Conservation (phyloP, 2,888 invertebrate genomes). For the Gymnoscelis rufifasciata region DNA sequence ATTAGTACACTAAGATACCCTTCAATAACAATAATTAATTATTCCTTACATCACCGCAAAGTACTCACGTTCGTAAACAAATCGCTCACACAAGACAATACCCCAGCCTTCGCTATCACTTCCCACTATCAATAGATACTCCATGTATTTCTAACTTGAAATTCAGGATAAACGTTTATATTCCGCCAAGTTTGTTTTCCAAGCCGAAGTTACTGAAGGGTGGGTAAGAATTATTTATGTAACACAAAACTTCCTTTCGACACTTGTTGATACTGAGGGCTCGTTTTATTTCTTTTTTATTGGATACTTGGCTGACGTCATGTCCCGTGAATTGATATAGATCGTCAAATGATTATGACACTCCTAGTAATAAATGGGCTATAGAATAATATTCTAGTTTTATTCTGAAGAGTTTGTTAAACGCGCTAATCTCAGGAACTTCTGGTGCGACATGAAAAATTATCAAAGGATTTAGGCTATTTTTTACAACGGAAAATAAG, state of each 20-base stretch:
- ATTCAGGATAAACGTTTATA: conserved; percentile 26
- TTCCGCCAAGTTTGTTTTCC: conserved; percentile 21
- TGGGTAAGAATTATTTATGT: conserved; percentile 26
- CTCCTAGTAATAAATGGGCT: background rate
- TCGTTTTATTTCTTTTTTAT: conserved; percentile 14
- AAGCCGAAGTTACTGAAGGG: conserved; percentile 9
- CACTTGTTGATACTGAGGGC: conserved; percentile 26
- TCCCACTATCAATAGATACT: background rate
- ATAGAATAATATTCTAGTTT: too few relatives aligned
- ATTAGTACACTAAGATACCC: too few relatives aligned
- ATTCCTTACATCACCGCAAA: too few relatives aligned
- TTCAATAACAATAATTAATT: too few relatives aligned
- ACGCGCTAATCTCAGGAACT: too few relatives aligned
- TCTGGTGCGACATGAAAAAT: too few relatives aligned
- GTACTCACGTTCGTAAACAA: too few relatives aligned
- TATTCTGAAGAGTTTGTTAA: too few relatives aligned
- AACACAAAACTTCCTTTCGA: conserved; percentile 19
- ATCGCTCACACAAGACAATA: background rate
- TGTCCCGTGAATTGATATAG: conserved; percentile 7
- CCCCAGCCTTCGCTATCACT: background rate
- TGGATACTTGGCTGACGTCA: conserved; percentile 2
- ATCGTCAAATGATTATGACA: background rate
- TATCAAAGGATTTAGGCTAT: too few relatives aligned
- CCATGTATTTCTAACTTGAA: conserved; percentile 14
- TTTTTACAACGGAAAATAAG: too few relatives aligned